Conservation (phyloP, 2,797 vertebrate species). For the Cephalopachus bancanus region DNA sequence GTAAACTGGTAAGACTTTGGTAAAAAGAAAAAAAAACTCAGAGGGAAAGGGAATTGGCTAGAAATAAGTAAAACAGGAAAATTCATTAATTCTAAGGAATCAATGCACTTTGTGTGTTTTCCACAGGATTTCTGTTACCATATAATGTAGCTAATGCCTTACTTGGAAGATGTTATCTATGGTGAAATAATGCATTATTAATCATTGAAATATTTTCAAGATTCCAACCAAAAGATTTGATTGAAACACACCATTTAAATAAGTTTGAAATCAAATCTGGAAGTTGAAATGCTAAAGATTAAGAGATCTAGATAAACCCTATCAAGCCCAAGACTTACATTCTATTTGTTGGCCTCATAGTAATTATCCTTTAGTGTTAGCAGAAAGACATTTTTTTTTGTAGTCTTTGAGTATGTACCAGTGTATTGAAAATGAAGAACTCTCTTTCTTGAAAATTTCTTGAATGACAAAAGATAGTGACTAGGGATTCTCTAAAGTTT, state of each 20-base stretch:
- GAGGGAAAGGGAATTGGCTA: neutral
- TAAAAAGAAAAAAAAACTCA: neutral
- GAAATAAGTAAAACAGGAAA: conserved; percentile 15
- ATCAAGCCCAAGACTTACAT: neutral
- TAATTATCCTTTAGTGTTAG: neutral
- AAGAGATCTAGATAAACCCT: neutral
- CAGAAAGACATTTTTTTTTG: neutral
- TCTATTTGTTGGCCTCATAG: neutral
- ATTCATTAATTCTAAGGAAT: neutral
- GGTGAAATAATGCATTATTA: neutral
- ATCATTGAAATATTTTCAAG: neutral
- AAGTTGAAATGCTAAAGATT: neutral
- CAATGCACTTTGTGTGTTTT: neutral
- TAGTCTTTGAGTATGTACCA: neutral
- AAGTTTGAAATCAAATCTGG: neutral
- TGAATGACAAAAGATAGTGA: neutral
- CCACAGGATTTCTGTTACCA: neutral
- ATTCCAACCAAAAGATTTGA: neutral
- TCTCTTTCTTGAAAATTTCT: conserved; percentile 17
- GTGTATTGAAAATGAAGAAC: neutral
- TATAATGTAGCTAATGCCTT: neutral
- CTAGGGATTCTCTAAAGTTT: neutral
- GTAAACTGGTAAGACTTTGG: neutral
- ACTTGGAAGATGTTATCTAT: neutral
- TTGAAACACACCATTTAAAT: neutral